Evolutionary conservation across 2,888 invertebrate genomes (phyloP).

Genomic region (Cacoxenus indagator): DNA sequence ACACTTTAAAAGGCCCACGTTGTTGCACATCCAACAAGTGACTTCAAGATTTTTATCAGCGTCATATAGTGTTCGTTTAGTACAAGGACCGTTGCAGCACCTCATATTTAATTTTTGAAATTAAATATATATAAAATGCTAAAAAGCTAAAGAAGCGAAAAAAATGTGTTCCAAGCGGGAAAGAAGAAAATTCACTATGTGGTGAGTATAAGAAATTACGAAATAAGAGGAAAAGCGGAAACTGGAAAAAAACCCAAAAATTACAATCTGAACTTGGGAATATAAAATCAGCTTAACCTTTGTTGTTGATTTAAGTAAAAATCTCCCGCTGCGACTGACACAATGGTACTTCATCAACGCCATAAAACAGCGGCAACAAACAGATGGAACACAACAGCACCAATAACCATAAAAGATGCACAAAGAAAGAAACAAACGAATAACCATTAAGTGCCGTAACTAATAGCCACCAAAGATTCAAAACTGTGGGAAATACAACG

Average conservation of each 20-base stretch:
- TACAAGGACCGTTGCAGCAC: no score
- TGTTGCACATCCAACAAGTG: no score
- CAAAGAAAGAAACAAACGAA: constrained; percentile 57
- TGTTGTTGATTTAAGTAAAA: constrained; percentile 49
- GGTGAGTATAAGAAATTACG: no score
- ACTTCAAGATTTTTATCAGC: no score
- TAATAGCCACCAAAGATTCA: constrained; percentile 62
- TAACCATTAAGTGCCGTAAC: constrained; percentile 62
- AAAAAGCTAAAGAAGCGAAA: neutral
- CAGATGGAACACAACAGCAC: constrained; percentile 30
- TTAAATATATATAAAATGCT: no score
- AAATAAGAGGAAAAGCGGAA: neutral
- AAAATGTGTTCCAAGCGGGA: constrained; percentile 19
- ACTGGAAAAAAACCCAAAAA: constrained; percentile 1
- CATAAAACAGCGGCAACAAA: constrained; percentile 1
- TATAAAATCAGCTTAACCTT: constrained; percentile 17
- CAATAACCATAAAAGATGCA: constrained; percentile 55
- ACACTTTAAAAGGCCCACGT: no score
- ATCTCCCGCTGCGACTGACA: constrained; percentile 17
- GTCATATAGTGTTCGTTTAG: no score
- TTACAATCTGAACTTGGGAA: constrained; percentile 16
- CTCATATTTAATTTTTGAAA: no score
- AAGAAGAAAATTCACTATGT: constrained; percentile 35
- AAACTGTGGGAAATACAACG: constrained; percentile 55
- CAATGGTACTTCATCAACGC: constrained; percentile 57